Evolutionary conservation across 2,113 vertebrate genomes (phyloP), one percentile per base, ranked within the genome.

Genomic region (Orientallactaga bullata): DNA sequence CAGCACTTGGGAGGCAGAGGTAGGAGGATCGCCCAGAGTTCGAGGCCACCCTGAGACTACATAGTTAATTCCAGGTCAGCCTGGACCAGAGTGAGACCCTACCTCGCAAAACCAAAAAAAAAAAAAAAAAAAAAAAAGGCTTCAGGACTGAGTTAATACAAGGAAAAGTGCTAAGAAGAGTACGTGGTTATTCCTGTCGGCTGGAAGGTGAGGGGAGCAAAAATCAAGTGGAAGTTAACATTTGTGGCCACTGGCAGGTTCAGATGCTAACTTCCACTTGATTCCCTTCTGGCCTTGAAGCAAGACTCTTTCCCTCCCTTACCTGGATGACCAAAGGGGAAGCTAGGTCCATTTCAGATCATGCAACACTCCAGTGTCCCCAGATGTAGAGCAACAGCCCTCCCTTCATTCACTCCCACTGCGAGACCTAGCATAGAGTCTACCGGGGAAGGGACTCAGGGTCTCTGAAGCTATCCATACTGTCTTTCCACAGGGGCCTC

Each of bases 111-210:
- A n/a, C n/a, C n/a, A n/a, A n/a, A n/a, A n/a, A n/a, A n/a, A n/a
- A n/a, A n/a, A n/a, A n/a, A n/a, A n/a, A n/a, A n/a, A n/a, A n/a
- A 76, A 95, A n/a, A 89, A 68, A 71, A 51, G 28, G 51, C 23
- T 71, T 69, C 83, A 81, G 61, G 65, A 60, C 47, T 82, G 35
- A 65, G 5, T 82, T 73, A 82, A n/a, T 35, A 63, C 65, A 58
- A 60, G 32, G 15, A 42, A 88, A 39, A 94, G 65, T 55, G 16
- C 71, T n/a, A 66, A 85, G 82, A 89, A 86, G 28, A 90, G 32
- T 12, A 26, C 35, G 17, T 84, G 35, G n/a, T 72, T 68, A 72
- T 21, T 28, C 61, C 13, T 74, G 42, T 63, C 63, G 79, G 55
- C 55, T 93, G 55, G 39, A 76, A 91, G 35, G 66, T 68, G 7